phyloP scores from a whole-genome alignment of 2,797 vertebrate species.

The Valencia hispanica region DNA sequence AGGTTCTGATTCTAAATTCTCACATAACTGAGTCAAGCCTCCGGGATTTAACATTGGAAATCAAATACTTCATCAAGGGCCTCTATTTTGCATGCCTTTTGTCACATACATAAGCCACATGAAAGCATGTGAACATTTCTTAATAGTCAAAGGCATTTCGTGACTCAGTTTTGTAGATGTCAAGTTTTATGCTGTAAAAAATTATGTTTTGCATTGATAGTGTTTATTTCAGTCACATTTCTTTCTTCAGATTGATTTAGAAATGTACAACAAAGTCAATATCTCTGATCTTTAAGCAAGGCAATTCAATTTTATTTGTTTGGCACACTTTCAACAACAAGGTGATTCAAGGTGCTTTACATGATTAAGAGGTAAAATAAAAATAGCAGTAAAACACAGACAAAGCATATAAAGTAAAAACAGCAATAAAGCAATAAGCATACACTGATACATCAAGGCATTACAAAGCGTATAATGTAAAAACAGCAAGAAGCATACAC shows the following conservation, averaged over 20 bases:
- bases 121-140: conserved; percentile 5
- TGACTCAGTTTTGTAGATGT: background rate
- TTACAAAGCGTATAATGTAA: no score
- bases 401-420: no score
- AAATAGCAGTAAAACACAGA: no score
- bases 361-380: no score
- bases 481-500: no score
- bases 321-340: no score
- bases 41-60: conserved; percentile 73
- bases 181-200: background rate
- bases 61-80: conserved; percentile 77
- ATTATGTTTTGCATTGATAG: background rate
- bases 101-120: conserved; percentile 33
- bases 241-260: background rate
- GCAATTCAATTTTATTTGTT: no score
- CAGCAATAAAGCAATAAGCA: no score
- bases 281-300: no score
- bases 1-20: conserved; percentile 76
- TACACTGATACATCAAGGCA: no score
- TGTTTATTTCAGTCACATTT: background rate
- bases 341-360: no score
- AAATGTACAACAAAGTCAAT: background rate
- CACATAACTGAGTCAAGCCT: conserved; percentile 71
- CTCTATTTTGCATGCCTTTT: conserved; percentile 63
- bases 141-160: background rate